Evolutionary conservation across 2,888 invertebrate genomes (phyloP).

Genomic region (Dynastes grantii): DNA sequence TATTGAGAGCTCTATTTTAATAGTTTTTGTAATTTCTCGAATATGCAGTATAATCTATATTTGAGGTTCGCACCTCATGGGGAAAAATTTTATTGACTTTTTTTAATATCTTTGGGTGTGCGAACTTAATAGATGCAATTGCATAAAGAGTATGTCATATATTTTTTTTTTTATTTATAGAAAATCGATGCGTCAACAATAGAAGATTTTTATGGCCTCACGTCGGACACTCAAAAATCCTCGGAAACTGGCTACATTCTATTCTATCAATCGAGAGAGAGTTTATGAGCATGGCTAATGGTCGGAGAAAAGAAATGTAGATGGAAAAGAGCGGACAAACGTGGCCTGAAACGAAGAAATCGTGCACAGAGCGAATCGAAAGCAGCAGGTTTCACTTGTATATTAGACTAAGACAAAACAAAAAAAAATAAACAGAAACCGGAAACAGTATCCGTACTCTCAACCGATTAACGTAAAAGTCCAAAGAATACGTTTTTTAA

Average conservation of each 20-base stretch:
- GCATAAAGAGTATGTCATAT: too few relatives aligned
- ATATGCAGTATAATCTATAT: too few relatives aligned
- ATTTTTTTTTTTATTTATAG: constrained; percentile 71
- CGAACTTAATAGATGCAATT: too few relatives aligned
- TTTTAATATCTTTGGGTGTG: too few relatives aligned
- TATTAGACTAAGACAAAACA: constrained; percentile 40
- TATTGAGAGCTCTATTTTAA: background rate
- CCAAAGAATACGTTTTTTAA: constrained; percentile 51
- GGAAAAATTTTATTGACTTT: too few relatives aligned
- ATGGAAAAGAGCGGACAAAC: constrained; percentile 42
- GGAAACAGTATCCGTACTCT: constrained; percentile 45
- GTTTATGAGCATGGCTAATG: constrained; percentile 61
- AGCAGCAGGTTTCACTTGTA: constrained; percentile 46
- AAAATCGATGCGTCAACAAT: constrained; percentile 99
- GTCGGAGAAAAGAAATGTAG: constrained; percentile 43
- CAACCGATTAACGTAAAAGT: constrained; percentile 47
- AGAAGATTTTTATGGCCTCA: constrained; percentile 99
- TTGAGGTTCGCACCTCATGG: too few relatives aligned
- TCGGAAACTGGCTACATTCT: constrained; percentile 99
- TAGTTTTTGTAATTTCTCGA: background rate
- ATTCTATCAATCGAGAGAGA: constrained; percentile 92
- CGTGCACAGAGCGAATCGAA: constrained; percentile 40
- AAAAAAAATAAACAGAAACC: constrained; percentile 20
- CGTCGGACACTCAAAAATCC: constrained; percentile 98
- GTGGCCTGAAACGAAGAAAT: constrained; percentile 49